Percentiles rank a stretch among this genome's conserved stretches.
These are phyloP conservation scores for Siniperca scherzeri DNA, from an alignment of 2,797 vertebrate genomes.

Conservation along the genomic window DNA sequence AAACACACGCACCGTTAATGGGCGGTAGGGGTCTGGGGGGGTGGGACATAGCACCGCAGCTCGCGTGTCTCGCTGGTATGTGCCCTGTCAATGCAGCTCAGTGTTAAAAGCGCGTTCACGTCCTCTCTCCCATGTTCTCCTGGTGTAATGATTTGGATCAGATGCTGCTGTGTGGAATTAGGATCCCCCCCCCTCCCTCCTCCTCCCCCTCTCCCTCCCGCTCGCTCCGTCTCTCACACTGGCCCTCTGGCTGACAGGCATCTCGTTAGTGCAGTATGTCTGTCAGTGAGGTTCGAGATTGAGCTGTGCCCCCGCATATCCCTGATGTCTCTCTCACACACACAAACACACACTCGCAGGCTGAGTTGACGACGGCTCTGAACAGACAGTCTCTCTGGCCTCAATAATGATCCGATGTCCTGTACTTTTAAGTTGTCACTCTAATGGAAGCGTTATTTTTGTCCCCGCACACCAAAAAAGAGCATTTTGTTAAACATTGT, in stretches of 20 bases:
- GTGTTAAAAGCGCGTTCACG: constrained; percentile 63
- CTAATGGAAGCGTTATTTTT: constrained; percentile 75
- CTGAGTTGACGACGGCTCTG: constrained; percentile 53
- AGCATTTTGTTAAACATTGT: constrained; percentile 65
- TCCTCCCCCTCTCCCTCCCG: background rate
- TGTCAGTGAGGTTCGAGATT: constrained; percentile 83
- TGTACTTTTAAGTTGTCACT: constrained; percentile 65
- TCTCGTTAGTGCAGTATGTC: constrained; percentile 85
- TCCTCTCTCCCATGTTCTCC: constrained; percentile 70
- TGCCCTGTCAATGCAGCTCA: constrained; percentile 74
- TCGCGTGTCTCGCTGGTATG: constrained; percentile 71
- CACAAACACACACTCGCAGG: constrained; percentile 5
- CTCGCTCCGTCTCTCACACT: constrained; percentile 68
- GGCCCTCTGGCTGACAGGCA: constrained; percentile 84
- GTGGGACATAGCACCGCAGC: constrained; percentile 16
- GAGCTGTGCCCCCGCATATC: constrained; percentile 83
- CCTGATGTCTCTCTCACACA: constrained; percentile 65
- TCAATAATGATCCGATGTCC: constrained; percentile 76
- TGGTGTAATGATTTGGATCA: constrained; percentile 81
- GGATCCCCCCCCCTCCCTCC: constrained; percentile 40
- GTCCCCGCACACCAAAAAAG: constrained; percentile 52
- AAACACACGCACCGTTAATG: constrained; percentile 61
- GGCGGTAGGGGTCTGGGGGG: constrained; percentile 8
- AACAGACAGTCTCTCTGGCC: constrained; percentile 68
- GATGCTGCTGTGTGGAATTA: constrained; percentile 79